Evolutionary conservation across 30 jellyfish, hydroid and myxozoan species (phyloP), one percentile per base, ranked within the genome.

Genomic region (Pelagia noctiluca): DNA sequence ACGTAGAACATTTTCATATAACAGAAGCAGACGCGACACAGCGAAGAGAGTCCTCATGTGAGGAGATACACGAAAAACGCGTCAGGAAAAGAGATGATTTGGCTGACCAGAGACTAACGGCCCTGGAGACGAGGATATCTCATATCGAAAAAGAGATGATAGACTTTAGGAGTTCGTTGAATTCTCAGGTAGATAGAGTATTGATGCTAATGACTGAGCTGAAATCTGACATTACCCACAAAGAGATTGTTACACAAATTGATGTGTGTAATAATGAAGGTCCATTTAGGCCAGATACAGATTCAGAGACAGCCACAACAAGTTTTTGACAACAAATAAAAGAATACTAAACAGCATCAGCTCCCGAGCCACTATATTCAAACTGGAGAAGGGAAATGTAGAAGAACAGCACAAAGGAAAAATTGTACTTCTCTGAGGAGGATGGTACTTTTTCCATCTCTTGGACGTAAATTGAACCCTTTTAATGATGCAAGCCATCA

Each of bases 101-200:
- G 16, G 68, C 26, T 52, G 74, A 33, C 60, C 72, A 54, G 3
- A 82, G 49, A 32, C 57, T 82, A 23, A n/a, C 4, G 19, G 64
- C 77, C 53, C 92, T 82, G n/a, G 92, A 82, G 30, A 32, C 10
- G 7, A 63, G 71, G 19, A 69, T 82, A 11, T 2, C 69, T 64
- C 52, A 62, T n/a, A 69, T 82, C 19, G 92, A 82, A 29, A 60
- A 54, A 19, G 80, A 82, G 33, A 48, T 82, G 24, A 16, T 52
- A 0, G 63, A 54, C 2, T 82, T 69, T 30, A 70, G 76, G 63
- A 37, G 25, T 57, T 30, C 80, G 1, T 53, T 82, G 32, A 75
- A 82, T 60, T 42, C 82, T 42, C 80, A 82, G 62, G 70, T 82
- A 76, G 48, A 32, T 10, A 22, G 52, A 1, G 46, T 82, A n/a